Conservation (phyloP, 2,113 vertebrate genomes). For the Penelope pileata region DNA sequence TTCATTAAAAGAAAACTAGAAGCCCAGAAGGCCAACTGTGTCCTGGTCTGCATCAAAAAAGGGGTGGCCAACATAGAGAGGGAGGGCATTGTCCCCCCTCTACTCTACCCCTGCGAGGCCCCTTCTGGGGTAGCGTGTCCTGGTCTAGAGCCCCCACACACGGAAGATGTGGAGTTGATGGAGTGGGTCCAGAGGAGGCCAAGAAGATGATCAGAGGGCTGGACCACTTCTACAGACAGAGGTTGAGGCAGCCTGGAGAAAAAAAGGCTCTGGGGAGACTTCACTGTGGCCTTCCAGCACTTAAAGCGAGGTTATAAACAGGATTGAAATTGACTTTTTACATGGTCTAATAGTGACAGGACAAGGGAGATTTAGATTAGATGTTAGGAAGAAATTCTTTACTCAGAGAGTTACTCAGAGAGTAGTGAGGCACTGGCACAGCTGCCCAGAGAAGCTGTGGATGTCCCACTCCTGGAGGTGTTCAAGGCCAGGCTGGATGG, state of each 20-base stretch:
- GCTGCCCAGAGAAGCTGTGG: background rate
- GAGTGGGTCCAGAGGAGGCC: background rate
- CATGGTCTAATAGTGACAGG: background rate
- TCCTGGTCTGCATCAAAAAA: background rate
- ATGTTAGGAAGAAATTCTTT: background rate
- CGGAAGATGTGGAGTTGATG: background rate
- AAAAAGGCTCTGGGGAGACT: background rate
- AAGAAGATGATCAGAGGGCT: background rate
- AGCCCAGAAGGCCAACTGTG: background rate
- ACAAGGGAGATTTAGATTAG: background rate
- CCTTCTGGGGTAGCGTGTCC: background rate
- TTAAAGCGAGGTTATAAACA: background rate
- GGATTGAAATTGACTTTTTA: background rate
- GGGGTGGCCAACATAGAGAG: too few species aligned
- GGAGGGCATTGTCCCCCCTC: too few species aligned
- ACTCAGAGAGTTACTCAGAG: too few species aligned
- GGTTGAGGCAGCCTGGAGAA: background rate
- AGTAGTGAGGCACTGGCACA: too few species aligned
- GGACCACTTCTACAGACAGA: too few species aligned
- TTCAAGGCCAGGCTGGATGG: background rate
- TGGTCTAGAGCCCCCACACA: background rate
- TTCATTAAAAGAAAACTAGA: background rate
- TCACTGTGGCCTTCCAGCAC: background rate
- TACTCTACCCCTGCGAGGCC: background rate
- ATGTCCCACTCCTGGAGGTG: background rate